Evolutionary conservation across 2,888 invertebrate genomes (phyloP), one percentile per base, ranked within the genome.

Genomic region (Napeogenes inachia): DNA sequence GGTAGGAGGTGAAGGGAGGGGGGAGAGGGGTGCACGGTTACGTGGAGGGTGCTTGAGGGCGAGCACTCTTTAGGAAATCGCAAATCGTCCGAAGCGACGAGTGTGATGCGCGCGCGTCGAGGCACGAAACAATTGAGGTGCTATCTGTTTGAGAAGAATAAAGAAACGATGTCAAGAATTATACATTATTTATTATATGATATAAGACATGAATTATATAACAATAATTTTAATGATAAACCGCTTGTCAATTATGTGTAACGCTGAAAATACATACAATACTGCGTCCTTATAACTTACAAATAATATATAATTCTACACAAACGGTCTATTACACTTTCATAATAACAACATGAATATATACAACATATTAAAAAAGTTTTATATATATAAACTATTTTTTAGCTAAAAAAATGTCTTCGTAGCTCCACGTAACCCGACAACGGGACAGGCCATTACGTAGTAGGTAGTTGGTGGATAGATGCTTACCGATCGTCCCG

Each of bases 11-110:
- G 53, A 8, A 54, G 58, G 42, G 68, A 68, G 63, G 68, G 66
- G 61, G 73, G 66, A 68, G 63, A 67, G 66, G 61, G 73, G 66
- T 66, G 72, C 70, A 75, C 75, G 82, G 83, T 83, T 82, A 81
- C 75, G 79, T 74, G 75, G 70, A 87, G 87, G 75, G 78, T 78
- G 72, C 87, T 87, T 69, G 70, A 72, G 69, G 67, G 65, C 61
- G 75, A 85, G 86, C 76, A 82, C 86, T 80, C 87, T 87, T 71
- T 66, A 68, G 69, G 65, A 71, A 72, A 72, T 72, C 72, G 72
- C 70, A 73, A 74, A 71, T 74, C 74, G 82, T 71, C 70, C 68
- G 68, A 64, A 61, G 61, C 65, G 54, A 61, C 71, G 64, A 73
- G 71, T 67, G 66, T 56, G 66, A 63, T 67, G 68, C 66, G 65